Evolutionary conservation across 37 sponge, comb jelly and placozoan genomes (phyloP).

Genomic region (Spongilla lacustris): DNA sequence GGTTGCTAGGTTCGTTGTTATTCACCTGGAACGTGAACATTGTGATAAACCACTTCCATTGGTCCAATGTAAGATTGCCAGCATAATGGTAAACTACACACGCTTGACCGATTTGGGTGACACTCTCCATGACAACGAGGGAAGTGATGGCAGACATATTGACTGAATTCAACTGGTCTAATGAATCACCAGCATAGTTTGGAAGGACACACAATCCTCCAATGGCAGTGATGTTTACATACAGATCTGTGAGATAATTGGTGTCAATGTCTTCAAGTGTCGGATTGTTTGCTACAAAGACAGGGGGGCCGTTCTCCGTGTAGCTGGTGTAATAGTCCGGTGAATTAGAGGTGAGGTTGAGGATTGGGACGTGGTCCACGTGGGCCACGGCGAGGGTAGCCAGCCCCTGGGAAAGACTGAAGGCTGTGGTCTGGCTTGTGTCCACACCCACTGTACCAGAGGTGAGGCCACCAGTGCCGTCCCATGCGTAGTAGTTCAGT

Average conservation of each 20-base stretch:
- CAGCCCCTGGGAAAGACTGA: slow-evolving; percentile 31
- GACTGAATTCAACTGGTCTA: slow-evolving; percentile 35
- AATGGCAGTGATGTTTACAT: slow-evolving; percentile 30
- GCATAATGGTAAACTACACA: slow-evolving; percentile 54
- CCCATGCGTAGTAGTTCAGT: slow-evolving; percentile 66
- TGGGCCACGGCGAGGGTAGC: slow-evolving; percentile 30
- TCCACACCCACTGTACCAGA: slow-evolving; percentile 32
- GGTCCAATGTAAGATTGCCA: slow-evolving; percentile 20
- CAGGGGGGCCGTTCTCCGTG: slow-evolving; percentile 44
- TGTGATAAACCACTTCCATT: slow-evolving; percentile 58
- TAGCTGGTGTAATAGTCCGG: slow-evolving; percentile 36
- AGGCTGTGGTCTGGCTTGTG: slow-evolving; percentile 38
- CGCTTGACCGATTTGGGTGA: slow-evolving; percentile 32
- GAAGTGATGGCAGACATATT: slow-evolving; percentile 12
- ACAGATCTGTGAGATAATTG: slow-evolving; percentile 21
- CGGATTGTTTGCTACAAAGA: slow-evolving; percentile 24
- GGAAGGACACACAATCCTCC: slow-evolving; percentile 54
- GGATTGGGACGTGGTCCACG: slow-evolving; percentile 62
- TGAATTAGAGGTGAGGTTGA: background rate
- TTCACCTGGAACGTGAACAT: slow-evolving; percentile 50
- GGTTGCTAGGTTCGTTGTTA: slow-evolving; percentile 72
- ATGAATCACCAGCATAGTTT: slow-evolving; percentile 28
- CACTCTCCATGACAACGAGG: background rate
- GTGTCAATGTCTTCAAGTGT: slow-evolving; percentile 43
- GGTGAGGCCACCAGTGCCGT: slow-evolving; percentile 39